These are phyloP conservation scores for Pristiophorus japonicus DNA, from an alignment of 2,113 vertebrate species.

Conservation along the genomic window DNA sequence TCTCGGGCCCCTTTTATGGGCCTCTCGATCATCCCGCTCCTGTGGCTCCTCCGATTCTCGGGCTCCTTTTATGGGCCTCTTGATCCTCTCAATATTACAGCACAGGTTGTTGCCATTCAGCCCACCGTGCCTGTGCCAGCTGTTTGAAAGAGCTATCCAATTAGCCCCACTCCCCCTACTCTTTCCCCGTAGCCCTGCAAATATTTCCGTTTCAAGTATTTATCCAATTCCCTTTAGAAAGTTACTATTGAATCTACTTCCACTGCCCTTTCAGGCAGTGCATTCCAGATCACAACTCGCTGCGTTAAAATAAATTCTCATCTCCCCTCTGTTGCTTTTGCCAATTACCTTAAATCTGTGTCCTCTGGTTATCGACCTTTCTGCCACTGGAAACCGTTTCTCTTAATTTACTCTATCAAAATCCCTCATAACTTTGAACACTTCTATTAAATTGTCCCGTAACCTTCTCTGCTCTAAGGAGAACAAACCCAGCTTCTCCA, in stretches of 20 bases:
- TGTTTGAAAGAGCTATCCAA: neutral
- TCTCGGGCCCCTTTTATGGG: too few species aligned
- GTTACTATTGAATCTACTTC: neutral
- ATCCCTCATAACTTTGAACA: neutral
- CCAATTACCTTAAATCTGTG: neutral
- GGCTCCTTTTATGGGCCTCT: too few species aligned
- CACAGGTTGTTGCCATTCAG: too few species aligned
- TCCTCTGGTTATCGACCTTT: neutral
- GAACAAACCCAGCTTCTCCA: neutral
- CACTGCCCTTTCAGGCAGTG: neutral
- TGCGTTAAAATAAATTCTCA: neutral
- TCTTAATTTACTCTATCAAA: neutral
- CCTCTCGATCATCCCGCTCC: too few species aligned
- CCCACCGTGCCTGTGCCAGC: neutral
- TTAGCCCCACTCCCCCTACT: neutral
- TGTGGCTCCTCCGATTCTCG: too few species aligned
- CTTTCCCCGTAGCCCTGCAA: neutral
- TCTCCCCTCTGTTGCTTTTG: neutral
- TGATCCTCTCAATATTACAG: too few species aligned
- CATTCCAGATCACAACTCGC: neutral
- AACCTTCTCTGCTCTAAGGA: neutral
- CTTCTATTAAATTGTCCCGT: neutral
- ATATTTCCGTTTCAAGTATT: neutral
- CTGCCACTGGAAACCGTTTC: neutral
- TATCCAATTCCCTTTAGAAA: neutral